Evolutionary conservation across 2,888 invertebrate genomes (phyloP).

Genomic region (Drosophila formosana): DNA sequence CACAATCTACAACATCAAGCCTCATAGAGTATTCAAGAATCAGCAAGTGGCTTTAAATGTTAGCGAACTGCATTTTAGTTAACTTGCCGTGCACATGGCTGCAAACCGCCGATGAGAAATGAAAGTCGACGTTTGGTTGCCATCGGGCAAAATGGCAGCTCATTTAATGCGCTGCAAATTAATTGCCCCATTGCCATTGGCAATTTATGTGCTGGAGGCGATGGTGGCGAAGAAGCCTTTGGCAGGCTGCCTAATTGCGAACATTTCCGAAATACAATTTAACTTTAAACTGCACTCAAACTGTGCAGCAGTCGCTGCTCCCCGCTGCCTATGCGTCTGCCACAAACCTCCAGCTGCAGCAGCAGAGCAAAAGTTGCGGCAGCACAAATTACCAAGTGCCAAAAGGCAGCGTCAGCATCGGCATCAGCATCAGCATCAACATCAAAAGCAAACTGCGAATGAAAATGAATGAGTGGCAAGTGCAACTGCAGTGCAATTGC

Average conservation of each 20-base stretch:
- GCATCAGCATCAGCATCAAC: conserved; percentile 5
- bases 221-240: conserved; percentile 56
- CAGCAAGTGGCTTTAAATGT: background rate
- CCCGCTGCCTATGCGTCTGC: background rate
- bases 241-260: conserved; percentile 82
- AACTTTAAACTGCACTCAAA: conserved; percentile 82
- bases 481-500: conserved; percentile 54
- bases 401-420: conserved; percentile 47
- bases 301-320: conserved; percentile 45
- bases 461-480: conserved; percentile 46
- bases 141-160: conserved; percentile 63
- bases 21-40: background rate
- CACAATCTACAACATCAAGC: background rate
- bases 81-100: conserved; percentile 10
- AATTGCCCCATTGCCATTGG: conserved; percentile 76
- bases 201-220: conserved; percentile 62
- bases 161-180: conserved; percentile 77
- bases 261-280: conserved; percentile 81
- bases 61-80: conserved; percentile 14
- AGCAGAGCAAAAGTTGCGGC: conserved; percentile 65
- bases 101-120: conserved; percentile 17
- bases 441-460: conserved; percentile 25
- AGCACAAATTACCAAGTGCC: conserved; percentile 71
- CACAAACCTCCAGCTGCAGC: background rate
- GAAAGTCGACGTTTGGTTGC: conserved; percentile 40